phyloP scores from a whole-genome alignment of 92 coral and sea anemone genomes.

The Palythoa caribaeorum region DNA sequence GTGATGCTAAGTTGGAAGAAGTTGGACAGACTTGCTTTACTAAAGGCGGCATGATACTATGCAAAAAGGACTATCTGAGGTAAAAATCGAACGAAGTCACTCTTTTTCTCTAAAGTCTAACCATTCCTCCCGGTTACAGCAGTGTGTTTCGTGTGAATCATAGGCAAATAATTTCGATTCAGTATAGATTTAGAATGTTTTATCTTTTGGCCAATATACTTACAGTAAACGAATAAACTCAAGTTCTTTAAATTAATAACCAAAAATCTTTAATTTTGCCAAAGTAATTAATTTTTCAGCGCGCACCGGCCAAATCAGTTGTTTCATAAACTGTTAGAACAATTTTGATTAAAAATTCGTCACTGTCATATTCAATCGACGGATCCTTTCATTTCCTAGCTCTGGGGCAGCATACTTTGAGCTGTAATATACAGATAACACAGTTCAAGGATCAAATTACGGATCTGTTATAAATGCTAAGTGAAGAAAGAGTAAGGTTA shows the following conservation, averaged over 20 bases:
- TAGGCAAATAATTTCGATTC: no score
- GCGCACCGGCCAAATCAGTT: constrained; percentile 42
- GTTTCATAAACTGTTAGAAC: constrained; percentile 42
- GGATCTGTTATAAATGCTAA: constrained; percentile 30
- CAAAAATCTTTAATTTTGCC: constrained; percentile 44
- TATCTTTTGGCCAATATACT: background rate
- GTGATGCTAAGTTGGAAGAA: constrained; percentile 58
- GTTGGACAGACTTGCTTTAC: constrained; percentile 65
- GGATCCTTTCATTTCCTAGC: constrained; percentile 34
- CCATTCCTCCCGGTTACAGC: background rate
- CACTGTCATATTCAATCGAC: constrained; percentile 34
- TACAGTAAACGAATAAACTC: background rate
- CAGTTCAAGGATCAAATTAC: constrained; percentile 32
- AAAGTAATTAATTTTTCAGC: constrained; percentile 49
- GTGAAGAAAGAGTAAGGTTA: constrained; percentile 1
- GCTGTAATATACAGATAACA: constrained; percentile 5
- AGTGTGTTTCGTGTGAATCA: background rate
- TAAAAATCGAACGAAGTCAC: background rate
- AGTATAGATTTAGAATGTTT: background rate
- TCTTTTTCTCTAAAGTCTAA: no score
- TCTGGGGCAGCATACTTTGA: constrained; percentile 18
- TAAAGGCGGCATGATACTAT: constrained; percentile 65
- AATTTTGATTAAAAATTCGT: constrained; percentile 48
- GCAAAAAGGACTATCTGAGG: constrained; percentile 66
- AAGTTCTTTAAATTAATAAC: constrained; percentile 23